Conservation (phyloP, 2,113 vertebrate genomes). For the Fukomys damarensis region DNA sequence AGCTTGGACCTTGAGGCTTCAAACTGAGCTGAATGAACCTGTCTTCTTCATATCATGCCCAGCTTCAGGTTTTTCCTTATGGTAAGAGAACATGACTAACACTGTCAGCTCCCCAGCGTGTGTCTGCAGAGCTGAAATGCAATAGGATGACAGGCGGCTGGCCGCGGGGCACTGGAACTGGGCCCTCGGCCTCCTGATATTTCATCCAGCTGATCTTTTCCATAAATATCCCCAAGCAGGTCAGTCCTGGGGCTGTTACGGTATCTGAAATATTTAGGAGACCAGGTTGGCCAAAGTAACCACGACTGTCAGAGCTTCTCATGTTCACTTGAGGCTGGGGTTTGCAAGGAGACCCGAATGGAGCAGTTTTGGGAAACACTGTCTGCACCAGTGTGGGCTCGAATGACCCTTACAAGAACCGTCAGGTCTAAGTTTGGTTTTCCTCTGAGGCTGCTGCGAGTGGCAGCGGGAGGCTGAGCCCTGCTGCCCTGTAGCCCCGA, state of each 20-base stretch:
- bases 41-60: not conserved
- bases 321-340: not conserved
- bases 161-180: not conserved
- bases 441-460: not conserved
- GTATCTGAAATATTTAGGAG: not conserved
- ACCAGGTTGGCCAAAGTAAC: not conserved
- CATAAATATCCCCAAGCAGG: slow-evolving; percentile 40
- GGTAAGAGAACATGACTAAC: not conserved
- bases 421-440: not conserved
- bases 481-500: not conserved
- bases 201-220: slow-evolving; percentile 64
- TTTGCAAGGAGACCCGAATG: not conserved
- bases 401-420: not conserved
- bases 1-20: not conserved
- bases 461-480: not conserved
- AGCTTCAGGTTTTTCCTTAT: not conserved
- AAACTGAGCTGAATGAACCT: not conserved
- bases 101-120: not conserved
- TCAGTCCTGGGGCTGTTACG: not conserved
- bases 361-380: not conserved
- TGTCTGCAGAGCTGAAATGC: not conserved
- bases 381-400: too few relatives aligned
- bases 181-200: slow-evolving; percentile 52
- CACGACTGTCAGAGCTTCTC: not conserved
- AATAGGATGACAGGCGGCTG: not conserved